A percentile compares a stretch with the other conserved stretches of the same genome.
phyloP scores from a whole-genome alignment of 2,113 vertebrate species.

The Neodon shergylaensis region DNA sequence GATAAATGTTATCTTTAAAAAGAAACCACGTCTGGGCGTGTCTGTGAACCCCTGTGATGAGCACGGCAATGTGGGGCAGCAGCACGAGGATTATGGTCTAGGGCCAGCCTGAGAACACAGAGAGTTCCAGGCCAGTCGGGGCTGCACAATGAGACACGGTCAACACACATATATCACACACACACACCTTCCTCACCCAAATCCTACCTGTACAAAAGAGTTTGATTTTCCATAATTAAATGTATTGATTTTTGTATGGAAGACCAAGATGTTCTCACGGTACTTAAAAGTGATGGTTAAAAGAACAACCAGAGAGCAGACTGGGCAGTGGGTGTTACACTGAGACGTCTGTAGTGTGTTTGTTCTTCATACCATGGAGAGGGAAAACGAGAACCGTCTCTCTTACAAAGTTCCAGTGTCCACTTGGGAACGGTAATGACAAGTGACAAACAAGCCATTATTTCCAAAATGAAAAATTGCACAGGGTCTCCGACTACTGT shows the following conservation, averaged over 20 bases:
- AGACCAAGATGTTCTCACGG: background rate
- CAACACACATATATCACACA: background rate
- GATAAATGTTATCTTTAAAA: background rate
- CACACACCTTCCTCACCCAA: background rate
- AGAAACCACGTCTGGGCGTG: background rate
- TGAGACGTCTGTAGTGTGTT: background rate
- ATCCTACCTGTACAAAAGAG: background rate
- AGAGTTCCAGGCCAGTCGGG: background rate
- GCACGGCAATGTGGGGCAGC: no score
- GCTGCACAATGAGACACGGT: background rate
- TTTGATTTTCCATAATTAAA: background rate
- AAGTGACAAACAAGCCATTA: background rate
- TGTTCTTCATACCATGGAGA: background rate
- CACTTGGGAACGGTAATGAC: background rate
- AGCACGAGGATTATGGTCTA: background rate
- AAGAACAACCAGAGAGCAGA: background rate
- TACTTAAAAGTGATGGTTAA: background rate
- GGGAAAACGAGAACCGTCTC: background rate
- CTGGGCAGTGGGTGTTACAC: background rate
- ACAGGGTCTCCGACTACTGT: background rate
- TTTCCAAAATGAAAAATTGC: background rate
- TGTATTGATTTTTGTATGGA: slow-evolving; percentile 9
- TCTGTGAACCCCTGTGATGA: no score
- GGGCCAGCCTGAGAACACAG: background rate
- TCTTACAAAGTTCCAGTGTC: background rate